Conservation (phyloP, 2,113 vertebrate species). For the Illadopsis cleaveri region DNA sequence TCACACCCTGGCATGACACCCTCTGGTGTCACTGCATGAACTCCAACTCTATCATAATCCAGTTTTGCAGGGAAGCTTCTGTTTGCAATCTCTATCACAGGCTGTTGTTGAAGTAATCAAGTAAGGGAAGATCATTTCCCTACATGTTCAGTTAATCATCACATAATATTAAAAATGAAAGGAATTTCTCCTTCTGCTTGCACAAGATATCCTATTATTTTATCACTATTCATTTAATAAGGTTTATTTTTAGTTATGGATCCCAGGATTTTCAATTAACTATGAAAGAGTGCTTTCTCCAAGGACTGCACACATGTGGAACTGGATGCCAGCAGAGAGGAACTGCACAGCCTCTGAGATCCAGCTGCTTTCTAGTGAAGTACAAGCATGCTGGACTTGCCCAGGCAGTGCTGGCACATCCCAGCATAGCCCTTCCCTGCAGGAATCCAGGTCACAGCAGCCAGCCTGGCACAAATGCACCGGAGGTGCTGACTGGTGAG, state of each 20-base stretch:
- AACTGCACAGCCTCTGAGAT: not conserved
- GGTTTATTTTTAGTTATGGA: conserved; percentile 34
- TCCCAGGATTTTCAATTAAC: conserved; percentile 37
- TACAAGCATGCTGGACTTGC: not conserved
- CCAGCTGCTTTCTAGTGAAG: not conserved
- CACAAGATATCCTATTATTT: conserved; percentile 2
- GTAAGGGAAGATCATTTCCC: not conserved
- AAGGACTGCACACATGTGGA: not conserved
- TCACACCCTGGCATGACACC: not conserved
- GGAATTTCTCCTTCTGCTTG: not conserved
- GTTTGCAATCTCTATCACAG: not conserved
- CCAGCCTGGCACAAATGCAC: fast-evolving
- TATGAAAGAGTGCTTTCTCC: not conserved
- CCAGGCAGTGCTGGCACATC: not conserved
- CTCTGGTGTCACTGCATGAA: not conserved
- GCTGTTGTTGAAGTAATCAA: not conserved
- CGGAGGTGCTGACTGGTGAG: fast-evolving
- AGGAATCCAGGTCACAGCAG: not conserved
- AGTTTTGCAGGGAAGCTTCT: not conserved
- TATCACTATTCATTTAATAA: conserved; percentile 3
- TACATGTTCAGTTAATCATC: not conserved
- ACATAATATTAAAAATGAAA: conserved; percentile 3
- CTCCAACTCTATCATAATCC: not conserved
- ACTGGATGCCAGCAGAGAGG: not conserved
- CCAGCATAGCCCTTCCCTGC: not conserved